Base-by-base conservation (phyloP, 2,797 vertebrate genomes). In the Buceros bicornis region DNA sequence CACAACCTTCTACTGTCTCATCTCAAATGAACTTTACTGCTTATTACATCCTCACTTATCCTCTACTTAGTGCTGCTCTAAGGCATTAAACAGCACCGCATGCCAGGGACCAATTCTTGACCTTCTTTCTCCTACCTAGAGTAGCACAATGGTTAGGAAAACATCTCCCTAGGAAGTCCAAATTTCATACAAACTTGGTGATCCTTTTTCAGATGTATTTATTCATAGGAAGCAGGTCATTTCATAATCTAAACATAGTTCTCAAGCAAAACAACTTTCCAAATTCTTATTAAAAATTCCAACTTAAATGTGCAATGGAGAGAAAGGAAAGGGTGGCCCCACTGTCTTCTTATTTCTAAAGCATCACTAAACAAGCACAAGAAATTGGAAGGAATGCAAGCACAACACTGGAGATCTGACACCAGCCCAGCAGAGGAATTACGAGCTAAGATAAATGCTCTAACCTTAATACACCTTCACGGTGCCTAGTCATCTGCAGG, bases 401-500 rank as follows among this genome's bases (percentile, higher is more conserved):
- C 93, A 82, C 29, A 74, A 54, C 50, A 69, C 25, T n/a, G 40
- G 87, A 71, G 74, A 83, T 21, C 61, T 85, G 60, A 95, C 67
- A 93, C 47, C 17, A 31, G 64, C 74, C 62, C 70, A 94, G 74
- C 57, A 95, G 65, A 94, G 40, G 40, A 93, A 96, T 82, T 87
- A 54, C 70, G 77, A 95, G 76, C 69, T 65, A 83, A 93, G 85
- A 96, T 51, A 96, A 95, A 94, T 73, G 79, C 43, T 93, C 76
- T 94, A 93, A 96, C 89, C 91, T 95, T 92, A 95, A 80, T 71
- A 84, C 76, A 96, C 94, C 93, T 95, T 93, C 94, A 95, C 19
- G 16, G 89, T 89, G 58, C 86, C 92, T 89, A 82, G 86, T 82
- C 90, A 95, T 71, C 92, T 93, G 78, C 88, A 91, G 86, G 81